Conservation (phyloP, 2,113 vertebrate species). For the Ardeotis arabs region DNA sequence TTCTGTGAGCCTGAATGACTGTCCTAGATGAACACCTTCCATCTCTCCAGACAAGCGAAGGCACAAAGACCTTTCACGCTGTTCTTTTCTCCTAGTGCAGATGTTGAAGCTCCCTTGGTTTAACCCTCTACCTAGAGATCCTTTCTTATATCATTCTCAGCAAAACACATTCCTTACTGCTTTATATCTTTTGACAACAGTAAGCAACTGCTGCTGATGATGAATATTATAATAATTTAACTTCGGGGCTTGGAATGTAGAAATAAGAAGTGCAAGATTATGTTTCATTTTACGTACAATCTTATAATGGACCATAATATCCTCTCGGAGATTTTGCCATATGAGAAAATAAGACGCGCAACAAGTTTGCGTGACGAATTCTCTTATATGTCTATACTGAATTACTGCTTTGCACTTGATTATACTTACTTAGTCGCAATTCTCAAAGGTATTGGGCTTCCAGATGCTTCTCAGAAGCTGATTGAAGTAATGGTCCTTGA, state of each 20-base stretch:
- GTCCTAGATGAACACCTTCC: not conserved
- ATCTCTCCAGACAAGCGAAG: not conserved
- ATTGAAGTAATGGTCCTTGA: not conserved
- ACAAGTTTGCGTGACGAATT: not conserved
- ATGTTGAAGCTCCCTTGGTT: not conserved
- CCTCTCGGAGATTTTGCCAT: not conserved
- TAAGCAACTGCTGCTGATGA: not conserved
- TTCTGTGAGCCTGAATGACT: not conserved
- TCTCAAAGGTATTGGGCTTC: not conserved
- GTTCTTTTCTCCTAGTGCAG: not conserved
- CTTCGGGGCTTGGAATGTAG: not conserved
- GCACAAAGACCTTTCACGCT: not conserved
- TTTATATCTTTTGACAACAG: constrained; percentile 22
- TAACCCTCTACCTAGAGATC: not conserved
- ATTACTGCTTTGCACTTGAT: not conserved
- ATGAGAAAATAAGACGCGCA: not conserved
- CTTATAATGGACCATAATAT: constrained; percentile 4
- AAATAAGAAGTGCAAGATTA: not conserved
- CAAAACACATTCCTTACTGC: not conserved
- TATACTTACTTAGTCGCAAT: not conserved
- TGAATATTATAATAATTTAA: not conserved
- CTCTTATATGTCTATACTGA: not conserved
- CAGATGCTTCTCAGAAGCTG: not conserved
- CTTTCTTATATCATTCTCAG: not conserved
- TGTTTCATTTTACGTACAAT: not conserved